These are phyloP conservation scores for Cyprinodon variegatus DNA, from an alignment of 2,113 vertebrate genomes.

Conservation along the genomic window DNA sequence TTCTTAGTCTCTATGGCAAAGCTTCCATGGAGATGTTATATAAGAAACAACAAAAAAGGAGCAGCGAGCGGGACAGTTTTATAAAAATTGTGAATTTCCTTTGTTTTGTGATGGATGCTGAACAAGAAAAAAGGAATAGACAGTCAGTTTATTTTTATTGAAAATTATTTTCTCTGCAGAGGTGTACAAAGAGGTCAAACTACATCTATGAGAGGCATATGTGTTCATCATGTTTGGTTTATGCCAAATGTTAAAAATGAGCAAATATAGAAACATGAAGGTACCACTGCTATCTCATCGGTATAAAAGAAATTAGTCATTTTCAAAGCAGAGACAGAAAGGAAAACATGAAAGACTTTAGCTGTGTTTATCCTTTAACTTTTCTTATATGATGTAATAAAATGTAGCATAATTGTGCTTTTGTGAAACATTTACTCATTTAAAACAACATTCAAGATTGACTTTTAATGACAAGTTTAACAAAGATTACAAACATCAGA, in stretches of 20 bases:
- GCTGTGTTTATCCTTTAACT: neutral
- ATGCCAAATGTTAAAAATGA: neutral
- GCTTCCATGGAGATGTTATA: neutral
- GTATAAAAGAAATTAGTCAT: neutral
- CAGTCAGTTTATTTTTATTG: neutral
- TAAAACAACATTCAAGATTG: slow-evolving; percentile 18
- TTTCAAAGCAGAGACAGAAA: neutral
- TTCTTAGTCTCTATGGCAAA: neutral
- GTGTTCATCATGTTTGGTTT: neutral
- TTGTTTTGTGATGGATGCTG: neutral
- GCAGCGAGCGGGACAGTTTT: neutral
- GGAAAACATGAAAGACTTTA: slow-evolving; percentile 1
- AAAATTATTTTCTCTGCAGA: neutral
- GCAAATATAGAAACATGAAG: neutral
- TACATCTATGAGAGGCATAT: neutral
- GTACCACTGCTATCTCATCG: neutral
- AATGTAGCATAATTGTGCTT: neutral
- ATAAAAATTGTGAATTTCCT: neutral
- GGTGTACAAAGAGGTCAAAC: neutral
- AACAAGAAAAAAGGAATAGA: neutral
- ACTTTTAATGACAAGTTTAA: slow-evolving; percentile 16
- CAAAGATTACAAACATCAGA: slow-evolving; percentile 23
- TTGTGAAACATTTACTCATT: slow-evolving; percentile 3
- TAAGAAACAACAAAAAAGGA: neutral
- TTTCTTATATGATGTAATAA: neutral